Base-by-base conservation (phyloP, 2,888 invertebrate species). In the Hoplodrina blanda region DNA sequence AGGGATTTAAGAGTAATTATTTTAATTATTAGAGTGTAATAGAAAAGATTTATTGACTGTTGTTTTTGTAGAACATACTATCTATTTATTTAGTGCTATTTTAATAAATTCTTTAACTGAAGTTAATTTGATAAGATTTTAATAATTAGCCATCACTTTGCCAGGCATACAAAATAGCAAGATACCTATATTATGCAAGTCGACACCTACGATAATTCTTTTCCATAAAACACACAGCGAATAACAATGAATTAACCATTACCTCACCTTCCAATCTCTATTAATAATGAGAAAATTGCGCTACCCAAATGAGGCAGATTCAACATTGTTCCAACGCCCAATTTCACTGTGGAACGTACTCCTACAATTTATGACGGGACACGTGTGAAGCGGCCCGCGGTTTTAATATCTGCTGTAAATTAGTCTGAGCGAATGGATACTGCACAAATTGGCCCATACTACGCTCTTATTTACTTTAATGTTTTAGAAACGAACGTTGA, bases 371-470 rank as follows among this genome's bases (percentile, higher is more conserved):
- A 90, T 88, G 89, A 84, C 79, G 81, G 85, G 83, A 86, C 90
- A 91, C 90, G 89, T 89, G 91, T 90, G 90, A 89, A 90, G 82
- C 87, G 83, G 82, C 62, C 86, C 87, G 91, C 86, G 92, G 91
- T 91, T 92, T 92, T 92, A 92, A 92, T 92, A 91, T 92, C 90
- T 85, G 91, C 87, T 90, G 89, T 92, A 91, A 93, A 93, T 92
- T 91, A 92, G 90, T 86, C 81, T 83, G 85, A 82, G 85, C 85
- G 84, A 82, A 83, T 78, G 83, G 72, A 85, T 81, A 81, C 81
- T 83, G 85, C 83, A 85, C 85, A 87, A 87, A 88, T 88, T 87
- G 86, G 85, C 80, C 66, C 66, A 66, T 76, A 59, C 73, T 61
- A 65, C 64, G 73, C 72, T 78, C 60, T 83, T 73, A 71, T 76